A percentile compares a stretch with the other conserved stretches of the same genome.
These are phyloP conservation scores for Myotis brandtii DNA, from an alignment of 2,113 vertebrate species.

Conservation along the genomic window DNA sequence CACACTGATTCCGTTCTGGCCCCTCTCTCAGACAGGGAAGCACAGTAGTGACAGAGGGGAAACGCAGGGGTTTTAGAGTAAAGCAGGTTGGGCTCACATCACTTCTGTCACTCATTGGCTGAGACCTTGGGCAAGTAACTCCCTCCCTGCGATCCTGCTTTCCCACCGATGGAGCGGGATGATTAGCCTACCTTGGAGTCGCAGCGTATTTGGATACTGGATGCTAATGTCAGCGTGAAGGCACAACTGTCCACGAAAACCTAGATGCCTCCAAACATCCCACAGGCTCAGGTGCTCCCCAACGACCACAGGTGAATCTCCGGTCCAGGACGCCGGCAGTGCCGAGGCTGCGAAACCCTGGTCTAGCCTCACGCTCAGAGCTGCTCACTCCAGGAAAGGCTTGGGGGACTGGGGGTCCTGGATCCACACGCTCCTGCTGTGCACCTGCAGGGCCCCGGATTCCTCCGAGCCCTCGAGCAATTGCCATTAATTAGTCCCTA, in stretches of 20 bases:
- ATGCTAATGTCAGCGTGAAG: background rate
- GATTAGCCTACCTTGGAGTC: background rate
- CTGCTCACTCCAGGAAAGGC: background rate
- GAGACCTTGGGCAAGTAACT: background rate
- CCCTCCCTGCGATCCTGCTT: background rate
- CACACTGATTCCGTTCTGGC: background rate
- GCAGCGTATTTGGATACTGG: fast-evolving
- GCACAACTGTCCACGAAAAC: background rate
- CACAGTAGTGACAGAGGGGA: background rate
- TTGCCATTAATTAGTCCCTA: background rate
- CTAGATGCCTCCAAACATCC: background rate
- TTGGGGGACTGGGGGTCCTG: background rate
- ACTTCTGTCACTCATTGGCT: background rate
- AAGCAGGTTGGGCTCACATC: background rate
- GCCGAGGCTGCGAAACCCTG: background rate
- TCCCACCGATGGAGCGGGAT: background rate
- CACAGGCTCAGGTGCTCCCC: background rate
- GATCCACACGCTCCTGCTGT: no score
- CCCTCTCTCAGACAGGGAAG: background rate
- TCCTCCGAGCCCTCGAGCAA: fast-evolving
- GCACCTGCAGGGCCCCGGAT: fast-evolving
- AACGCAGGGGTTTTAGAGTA: background rate
- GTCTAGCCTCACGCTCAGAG: background rate
- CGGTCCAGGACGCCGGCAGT: background rate
- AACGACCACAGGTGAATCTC: no score